Base-by-base conservation (phyloP, 2,113 vertebrate genomes). In the Alligator mississippiensis region DNA sequence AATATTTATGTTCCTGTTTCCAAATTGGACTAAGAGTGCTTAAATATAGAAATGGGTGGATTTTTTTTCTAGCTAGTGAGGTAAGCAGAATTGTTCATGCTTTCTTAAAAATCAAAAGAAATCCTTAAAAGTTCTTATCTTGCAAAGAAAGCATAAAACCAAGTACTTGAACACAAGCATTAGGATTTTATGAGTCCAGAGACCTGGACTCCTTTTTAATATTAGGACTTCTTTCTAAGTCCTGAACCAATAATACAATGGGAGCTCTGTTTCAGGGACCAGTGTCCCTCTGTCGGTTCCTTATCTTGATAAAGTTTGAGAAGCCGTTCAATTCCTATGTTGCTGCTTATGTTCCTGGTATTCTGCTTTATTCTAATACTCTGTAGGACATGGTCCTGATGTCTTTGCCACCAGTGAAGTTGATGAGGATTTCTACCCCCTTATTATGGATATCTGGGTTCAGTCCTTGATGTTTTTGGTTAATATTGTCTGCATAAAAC, bases 351-450 rank as follows among this genome's bases (percentile, higher is more conserved):
- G 75, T 90, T 88, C 38, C 34, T 87, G 80, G 21, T 90, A 61
- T 68, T 88, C 11, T 88, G 62, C 90, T 88, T 90, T 80, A 59
- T 54, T 61, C 74, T 84, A 84, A 25, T 2, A 0, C 76, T 81
- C 47, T 63, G 82, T 61, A 91, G 60, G 82, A 77, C 84, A 79
- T 28, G 85, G 93, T 80, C 93, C 86, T 30, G 76, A 8, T 11
- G 54, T 93, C 34, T 55, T 80, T 94, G 68, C 34, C 38, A 72
- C 78, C 77, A 81, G 13, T 74, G 30, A 30, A 55, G 92, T 30
- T 72, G 62, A 21, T 91, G 89, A 90, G 81, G 91, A 78, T 90
- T 90, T 61, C 72, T 94, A 47, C 83, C 89, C 88, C 91, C 34
- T 59, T 14, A 89, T 22, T 15, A 4, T 38, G 25, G 9, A 10